phyloP scores from a whole-genome alignment of 2,888 invertebrate species.

The Drosophila neutralis region DNA sequence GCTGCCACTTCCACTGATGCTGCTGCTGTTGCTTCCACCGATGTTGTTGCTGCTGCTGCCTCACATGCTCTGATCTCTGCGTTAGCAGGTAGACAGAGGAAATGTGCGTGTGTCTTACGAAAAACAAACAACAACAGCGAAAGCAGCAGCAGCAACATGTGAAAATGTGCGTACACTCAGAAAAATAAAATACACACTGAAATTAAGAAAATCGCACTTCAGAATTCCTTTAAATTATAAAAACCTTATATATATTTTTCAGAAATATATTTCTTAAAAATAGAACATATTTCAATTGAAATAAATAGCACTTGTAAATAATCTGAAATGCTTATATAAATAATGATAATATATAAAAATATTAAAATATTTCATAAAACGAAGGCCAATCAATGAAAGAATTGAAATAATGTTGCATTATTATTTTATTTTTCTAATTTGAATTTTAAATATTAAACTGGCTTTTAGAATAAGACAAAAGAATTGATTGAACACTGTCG shows the following conservation, averaged over 20 bases:
- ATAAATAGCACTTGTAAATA: no score
- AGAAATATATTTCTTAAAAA: no score
- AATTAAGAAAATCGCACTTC: neutral
- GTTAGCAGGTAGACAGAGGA: constrained; percentile 43
- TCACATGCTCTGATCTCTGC: constrained; percentile 56
- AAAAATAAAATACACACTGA: neutral
- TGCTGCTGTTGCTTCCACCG: constrained; percentile 3
- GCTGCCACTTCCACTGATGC: constrained; percentile 30
- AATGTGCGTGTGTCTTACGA: constrained; percentile 60
- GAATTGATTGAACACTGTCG: no score
- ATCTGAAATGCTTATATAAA: no score
- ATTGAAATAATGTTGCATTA: no score
- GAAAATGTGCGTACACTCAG: constrained; percentile 46
- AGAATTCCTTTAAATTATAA: no score
- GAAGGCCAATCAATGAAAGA: no score
- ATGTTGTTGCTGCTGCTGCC: constrained; percentile 14
- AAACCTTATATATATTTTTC: no score
- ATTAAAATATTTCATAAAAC: no score
- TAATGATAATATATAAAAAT: no score
- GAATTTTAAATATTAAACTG: neutral
- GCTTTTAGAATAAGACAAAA: neutral
- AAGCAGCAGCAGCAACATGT: neutral
- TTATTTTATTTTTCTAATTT: no score
- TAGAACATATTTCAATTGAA: no score
- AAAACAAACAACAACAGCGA: neutral